Evolutionary conservation across 1,140 invertebrate genomes (phyloP).

Genomic region (Lamellibrachia luymesi): DNA sequence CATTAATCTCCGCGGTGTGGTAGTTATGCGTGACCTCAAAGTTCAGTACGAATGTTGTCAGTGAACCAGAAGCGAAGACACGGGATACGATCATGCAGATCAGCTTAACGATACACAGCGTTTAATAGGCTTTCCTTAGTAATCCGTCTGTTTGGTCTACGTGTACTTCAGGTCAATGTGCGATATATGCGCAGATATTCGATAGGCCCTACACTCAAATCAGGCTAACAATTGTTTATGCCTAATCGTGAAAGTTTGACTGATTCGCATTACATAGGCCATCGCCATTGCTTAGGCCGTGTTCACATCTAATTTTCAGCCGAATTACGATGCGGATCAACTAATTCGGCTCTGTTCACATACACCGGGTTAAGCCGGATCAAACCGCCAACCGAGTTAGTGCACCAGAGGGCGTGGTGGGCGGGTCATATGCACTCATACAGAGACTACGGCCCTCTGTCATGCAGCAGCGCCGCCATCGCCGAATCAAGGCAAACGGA

Average conservation of each 20-base stretch:
- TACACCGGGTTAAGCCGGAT: too few species aligned
- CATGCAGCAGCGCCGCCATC: too few species aligned
- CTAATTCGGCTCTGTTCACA: too few species aligned
- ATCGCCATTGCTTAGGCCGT: neutral
- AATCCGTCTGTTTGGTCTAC: neutral
- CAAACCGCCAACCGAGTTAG: too few species aligned
- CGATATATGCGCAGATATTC: neutral
- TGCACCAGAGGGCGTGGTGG: too few species aligned
- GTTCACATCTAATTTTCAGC: too few species aligned
- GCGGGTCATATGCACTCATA: too few species aligned
- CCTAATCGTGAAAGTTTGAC: neutral
- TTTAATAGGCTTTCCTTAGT: neutral
- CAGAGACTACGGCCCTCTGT: too few species aligned
- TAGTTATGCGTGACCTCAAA: neutral
- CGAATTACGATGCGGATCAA: too few species aligned
- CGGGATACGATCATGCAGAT: neutral
- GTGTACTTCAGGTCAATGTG: neutral
- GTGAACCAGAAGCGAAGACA: neutral
- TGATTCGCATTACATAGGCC: neutral
- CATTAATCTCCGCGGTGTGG: too few species aligned
- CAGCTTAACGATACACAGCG: neutral
- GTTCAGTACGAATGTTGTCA: neutral
- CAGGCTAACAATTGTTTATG: neutral
- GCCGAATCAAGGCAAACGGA: too few species aligned
- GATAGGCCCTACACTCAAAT: neutral